Evolutionary conservation across 2,888 invertebrate genomes (phyloP).

Genomic region (Apotomis turbidana): DNA sequence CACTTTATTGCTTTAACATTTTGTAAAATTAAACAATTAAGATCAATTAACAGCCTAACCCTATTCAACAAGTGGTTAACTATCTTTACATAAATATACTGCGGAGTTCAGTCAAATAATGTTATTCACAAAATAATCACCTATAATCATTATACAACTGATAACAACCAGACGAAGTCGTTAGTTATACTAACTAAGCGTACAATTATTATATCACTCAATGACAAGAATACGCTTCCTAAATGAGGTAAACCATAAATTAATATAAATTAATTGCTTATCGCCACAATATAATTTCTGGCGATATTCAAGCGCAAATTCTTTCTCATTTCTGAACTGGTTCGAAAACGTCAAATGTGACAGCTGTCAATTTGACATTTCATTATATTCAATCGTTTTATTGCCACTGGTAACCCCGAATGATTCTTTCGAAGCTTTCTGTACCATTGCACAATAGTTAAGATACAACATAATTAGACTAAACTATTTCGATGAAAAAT

Average conservation of each 20-base stretch:
- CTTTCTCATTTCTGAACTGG: constrained; percentile 55
- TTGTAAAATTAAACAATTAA: constrained; percentile 64
- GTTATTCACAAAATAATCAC: constrained; percentile 60
- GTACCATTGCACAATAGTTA: constrained; percentile 63
- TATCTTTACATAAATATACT: constrained; percentile 61
- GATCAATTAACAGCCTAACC: constrained; percentile 82
- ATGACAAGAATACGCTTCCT: constrained; percentile 72
- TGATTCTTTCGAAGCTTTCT: constrained; percentile 63
- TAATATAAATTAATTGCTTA: constrained; percentile 52
- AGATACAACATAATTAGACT: constrained; percentile 42
- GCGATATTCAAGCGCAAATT: constrained; percentile 38
- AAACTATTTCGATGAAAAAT: constrained; percentile 48
- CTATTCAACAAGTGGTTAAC: constrained; percentile 70
- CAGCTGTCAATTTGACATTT: constrained; percentile 71
- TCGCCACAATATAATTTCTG: constrained; percentile 12
- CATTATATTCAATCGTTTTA: constrained; percentile 56
- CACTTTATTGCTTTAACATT: constrained; percentile 71
- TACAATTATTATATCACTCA: constrained; percentile 68
- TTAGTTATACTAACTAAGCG: constrained; percentile 55
- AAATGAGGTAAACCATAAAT: constrained; percentile 61
- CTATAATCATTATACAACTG: constrained; percentile 54
- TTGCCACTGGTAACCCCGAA: constrained; percentile 61
- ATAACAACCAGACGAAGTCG: constrained; percentile 58
- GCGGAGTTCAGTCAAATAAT: constrained; percentile 79
- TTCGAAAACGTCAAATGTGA: constrained; percentile 68